Base-by-base conservation (phyloP, 1,140 invertebrate species). In the Hyphantria cunea region DNA sequence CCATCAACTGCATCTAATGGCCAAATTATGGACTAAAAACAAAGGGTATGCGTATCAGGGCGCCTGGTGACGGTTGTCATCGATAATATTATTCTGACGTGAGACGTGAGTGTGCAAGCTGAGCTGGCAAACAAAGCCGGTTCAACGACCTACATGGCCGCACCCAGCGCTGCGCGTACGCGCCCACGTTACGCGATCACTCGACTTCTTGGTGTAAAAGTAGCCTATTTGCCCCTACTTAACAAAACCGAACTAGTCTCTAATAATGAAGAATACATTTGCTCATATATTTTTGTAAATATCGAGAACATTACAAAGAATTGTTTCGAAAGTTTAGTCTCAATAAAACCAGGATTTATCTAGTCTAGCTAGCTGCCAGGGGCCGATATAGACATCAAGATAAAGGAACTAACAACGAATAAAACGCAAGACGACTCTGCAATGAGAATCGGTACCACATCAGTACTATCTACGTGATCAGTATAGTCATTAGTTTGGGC, bases 111-210 rank as follows among this genome's bases (percentile, higher is more conserved):
- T 78, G 70, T 76, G 66, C 70, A 73, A 80, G 83, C 84, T 89
- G 84, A 89, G 87, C 86, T 90, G 87, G 87, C 87, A 89, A 90
- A 90, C 86, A 90, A 87, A 86, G 86, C 80, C 74, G 83, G 87
- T 82, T 89, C 80, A 86, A 80, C 79, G 84, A 89, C 86, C 87
- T 69, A 71, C 72, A 72, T 70, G 74, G 83, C 78, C 87, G 83
- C 86, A 78, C 86, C 82, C 84, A 78, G 66, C 61, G 70, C 76
- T 79, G 86, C 82, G 74, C 67, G 78, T 76, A 76, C 74, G 77
- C 83, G 80, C 80, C 84, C 76, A 86, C 79, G 75, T 84, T 84
- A 85, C 75, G 76, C 74, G 79, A 78, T 53, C 74, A 59, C 45
- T 60, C 15, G 31, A 65, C 37, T 52, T 68, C 59, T 68, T 56